A percentile compares a stretch with the other conserved stretches of the same genome.
Evolutionary conservation across 2,797 vertebrate species (phyloP).

Genomic region (Periparus ater): DNA sequence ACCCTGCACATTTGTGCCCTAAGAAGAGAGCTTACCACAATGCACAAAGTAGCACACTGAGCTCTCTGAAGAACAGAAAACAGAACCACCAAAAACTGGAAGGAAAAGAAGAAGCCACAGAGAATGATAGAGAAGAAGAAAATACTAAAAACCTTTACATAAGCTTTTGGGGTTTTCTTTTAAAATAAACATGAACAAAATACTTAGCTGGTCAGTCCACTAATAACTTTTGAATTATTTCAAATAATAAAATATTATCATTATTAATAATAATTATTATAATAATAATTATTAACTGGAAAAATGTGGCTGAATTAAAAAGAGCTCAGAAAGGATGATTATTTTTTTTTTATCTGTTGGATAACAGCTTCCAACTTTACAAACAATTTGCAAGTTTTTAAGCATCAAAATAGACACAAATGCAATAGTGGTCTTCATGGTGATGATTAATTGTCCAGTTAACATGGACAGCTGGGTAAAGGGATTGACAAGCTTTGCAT

Average conservation of each 20-base stretch:
- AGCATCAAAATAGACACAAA: background rate
- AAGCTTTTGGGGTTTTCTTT: background rate
- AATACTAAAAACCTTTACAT: background rate
- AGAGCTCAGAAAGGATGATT: background rate
- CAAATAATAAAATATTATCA: background rate
- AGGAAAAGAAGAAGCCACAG: background rate
- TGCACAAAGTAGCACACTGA: background rate
- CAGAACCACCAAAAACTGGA: background rate
- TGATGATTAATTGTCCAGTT: background rate
- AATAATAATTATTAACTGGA: background rate
- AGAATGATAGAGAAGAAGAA: background rate
- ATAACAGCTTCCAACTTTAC: background rate
- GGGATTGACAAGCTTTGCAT: background rate
- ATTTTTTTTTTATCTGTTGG: background rate
- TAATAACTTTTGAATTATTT: background rate
- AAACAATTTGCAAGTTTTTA: background rate
- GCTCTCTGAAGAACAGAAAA: background rate
- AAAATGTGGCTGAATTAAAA: background rate
- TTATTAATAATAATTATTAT: background rate
- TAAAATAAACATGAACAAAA: background rate
- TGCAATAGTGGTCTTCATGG: background rate
- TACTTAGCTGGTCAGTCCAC: background rate
- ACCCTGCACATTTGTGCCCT: background rate
- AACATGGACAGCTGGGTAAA: background rate
- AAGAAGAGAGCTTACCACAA: background rate